Base-by-base conservation (phyloP, 2,113 vertebrate species). In the Scophthalmus maximus region DNA sequence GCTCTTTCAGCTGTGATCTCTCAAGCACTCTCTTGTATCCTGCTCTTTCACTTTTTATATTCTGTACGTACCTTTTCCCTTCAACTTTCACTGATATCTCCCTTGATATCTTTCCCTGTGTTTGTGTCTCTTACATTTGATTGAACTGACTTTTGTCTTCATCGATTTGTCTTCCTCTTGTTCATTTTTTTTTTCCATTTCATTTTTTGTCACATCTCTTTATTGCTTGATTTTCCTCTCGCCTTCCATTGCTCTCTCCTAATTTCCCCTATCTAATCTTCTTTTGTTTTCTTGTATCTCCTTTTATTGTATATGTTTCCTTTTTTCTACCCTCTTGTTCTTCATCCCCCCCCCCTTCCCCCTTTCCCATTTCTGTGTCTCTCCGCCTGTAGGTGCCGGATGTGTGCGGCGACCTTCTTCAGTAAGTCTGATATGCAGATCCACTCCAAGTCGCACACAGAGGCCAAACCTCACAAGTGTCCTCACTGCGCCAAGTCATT, bases 401-500 rank as follows among this genome's bases (percentile, higher is more conserved):
- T 99, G 96, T 99, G 97, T 94, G 97, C 96, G 80, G 94, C 97
- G 95, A 99, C 97, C 89, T 99, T 99, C 96, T 98, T 97, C 95
- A 98, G 96, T 92, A 99, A 99, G 95, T 99, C 97, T 89, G 97
- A 99, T 95, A 99, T 99, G 97, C 97, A 99, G 96, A 97, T 99
- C 95, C 97, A 99, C 96, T 96, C 95, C 91, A 98, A 99, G 94
- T 98, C 97, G 86, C 97, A 99, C 92, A 98, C 97, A 82, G 97
- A 99, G 96, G 95, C 96, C 95, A 99, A 99, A 95, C 97, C 97
- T 89, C 97, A 98, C 95, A 98, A 99, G 96, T 99, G 97, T 95
- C 97, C 97, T 73, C 97, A 99, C 92, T 99, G 97, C 94, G 97
- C 97, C 95, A 99, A 99, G 95, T 98, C 96, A 89, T 99, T 99